Evolutionary conservation across 2,113 vertebrate genomes (phyloP), one percentile per base, ranked within the genome.

Genomic region (Ctenodactylus gundi): DNA sequence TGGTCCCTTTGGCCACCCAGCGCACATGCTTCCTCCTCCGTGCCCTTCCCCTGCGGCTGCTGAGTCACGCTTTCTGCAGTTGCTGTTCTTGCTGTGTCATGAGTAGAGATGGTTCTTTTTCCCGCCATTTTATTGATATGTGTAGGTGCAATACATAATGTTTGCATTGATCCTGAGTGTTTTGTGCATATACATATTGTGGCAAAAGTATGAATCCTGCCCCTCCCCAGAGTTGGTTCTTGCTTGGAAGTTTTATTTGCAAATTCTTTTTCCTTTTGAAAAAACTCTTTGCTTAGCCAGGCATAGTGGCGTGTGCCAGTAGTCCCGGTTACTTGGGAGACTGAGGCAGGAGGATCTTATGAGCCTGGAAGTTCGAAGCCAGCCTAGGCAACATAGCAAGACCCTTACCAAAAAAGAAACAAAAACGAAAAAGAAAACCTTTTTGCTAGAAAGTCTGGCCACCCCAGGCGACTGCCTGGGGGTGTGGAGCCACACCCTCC

Each of bases 211-310:
- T n/a, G n/a, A n/a, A n/a, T n/a, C n/a, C n/a, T n/a, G n/a, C n/a
- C n/a, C n/a, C n/a, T n/a, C n/a, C n/a, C n/a, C n/a, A 4, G 6
- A 29, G 23, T 13, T 18, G 15, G 27, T 20, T 7, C 20, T 44
- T n/a, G 23, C 36, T 1, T n/a, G 60, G 15, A n/a, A 73, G 46
- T 57, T 77, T 44, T 29, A 55, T 67, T 70, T 72, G 83, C 31
- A 81, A 94, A 83, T 29, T 29, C 51, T 15, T 46, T 87, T 81
- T 78, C 65, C 31, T 44, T 77, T 62, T 73, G 87, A 73, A 90
- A 73, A 90, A 84, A 31, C 39, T n/a, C 2, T 80, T 39, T 27
- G 49, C 5, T 12, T 36, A 39, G n/a, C 53, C n/a, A 25, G 51
- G 76, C 21, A 23, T n/a, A 39, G 76, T 15, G n/a, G n/a, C 36